Evolutionary conservation across 1,140 invertebrate genomes (phyloP).

Genomic region (Drosophila albomicans): DNA sequence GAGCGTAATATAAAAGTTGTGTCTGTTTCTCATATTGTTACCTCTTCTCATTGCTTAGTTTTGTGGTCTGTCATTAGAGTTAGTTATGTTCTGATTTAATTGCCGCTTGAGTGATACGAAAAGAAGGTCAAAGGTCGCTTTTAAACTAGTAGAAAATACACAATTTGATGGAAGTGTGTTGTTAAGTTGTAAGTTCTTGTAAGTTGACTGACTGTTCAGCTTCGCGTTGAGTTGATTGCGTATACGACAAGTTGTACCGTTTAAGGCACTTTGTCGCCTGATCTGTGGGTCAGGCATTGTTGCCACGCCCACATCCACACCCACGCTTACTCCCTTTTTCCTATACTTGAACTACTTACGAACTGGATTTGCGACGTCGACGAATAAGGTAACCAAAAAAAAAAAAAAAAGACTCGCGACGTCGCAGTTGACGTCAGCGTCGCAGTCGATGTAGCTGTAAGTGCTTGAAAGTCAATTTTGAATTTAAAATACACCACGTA

Average conservation of each 20-base stretch:
- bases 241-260: conserved; percentile 36
- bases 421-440: not conserved
- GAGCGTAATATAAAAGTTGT: too few relatives aligned
- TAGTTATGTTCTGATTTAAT: not conserved
- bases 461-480: conserved; percentile 82
- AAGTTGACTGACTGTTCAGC: not conserved
- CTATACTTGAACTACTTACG: conserved; percentile 3
- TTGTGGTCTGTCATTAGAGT: not conserved
- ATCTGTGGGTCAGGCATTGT: conserved; percentile 30
- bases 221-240: conserved; percentile 18
- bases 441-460: conserved; percentile 50
- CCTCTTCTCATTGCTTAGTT: not conserved
- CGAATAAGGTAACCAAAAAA: conserved; percentile 41
- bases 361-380: conserved; percentile 17
- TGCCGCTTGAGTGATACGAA: not conserved
- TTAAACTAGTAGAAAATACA: not conserved
- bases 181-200: conserved; percentile 10
- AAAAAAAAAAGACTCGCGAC: not conserved
- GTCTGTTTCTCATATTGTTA: too few relatives aligned
- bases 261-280: conserved; percentile 33
- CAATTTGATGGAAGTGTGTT: not conserved
- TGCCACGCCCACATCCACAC: conserved; percentile 1
- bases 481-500: conserved; percentile 83
- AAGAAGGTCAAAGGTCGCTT: not conserved
- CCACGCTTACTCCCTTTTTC: not conserved